Conservation (phyloP, 2,113 vertebrate species). For the Tursiops truncatus region DNA sequence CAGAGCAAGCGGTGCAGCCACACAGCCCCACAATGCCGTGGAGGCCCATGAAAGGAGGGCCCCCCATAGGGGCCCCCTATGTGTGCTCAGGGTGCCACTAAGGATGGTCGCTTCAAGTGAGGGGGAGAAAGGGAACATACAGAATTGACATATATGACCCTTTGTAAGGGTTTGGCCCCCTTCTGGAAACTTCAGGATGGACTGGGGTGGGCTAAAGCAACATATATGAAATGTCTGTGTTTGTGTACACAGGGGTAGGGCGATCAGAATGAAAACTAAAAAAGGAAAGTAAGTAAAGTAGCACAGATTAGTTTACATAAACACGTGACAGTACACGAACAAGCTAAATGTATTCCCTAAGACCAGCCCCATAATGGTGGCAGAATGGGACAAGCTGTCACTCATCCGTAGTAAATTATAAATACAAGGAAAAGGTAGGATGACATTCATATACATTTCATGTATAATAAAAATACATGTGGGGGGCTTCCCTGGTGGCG, state of each 20-base stretch:
- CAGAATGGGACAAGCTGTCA: not conserved
- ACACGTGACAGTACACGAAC: not conserved
- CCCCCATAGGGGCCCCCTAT: too few species aligned
- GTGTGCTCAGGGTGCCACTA: not conserved
- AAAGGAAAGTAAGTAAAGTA: not conserved
- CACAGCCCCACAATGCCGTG: not conserved
- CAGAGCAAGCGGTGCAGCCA: rapidly evolving
- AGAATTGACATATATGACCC: not conserved
- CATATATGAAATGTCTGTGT: not conserved
- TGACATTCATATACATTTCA: not conserved
- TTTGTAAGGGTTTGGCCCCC: not conserved
- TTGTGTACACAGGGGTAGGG: not conserved
- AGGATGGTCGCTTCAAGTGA: not conserved
- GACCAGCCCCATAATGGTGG: not conserved
- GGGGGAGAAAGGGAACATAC: rapidly evolving
- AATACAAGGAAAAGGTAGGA: not conserved
- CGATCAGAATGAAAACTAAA: not conserved
- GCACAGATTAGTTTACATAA: not conserved
- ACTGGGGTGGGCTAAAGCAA: not conserved
- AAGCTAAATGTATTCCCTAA: not conserved
- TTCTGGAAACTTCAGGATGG: not conserved
- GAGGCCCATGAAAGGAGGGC: not conserved
- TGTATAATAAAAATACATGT: not conserved
- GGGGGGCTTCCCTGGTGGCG: too few species aligned
- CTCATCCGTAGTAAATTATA: not conserved